Conservation (phyloP, 2,888 invertebrate species). For the Coleophora deauratella region DNA sequence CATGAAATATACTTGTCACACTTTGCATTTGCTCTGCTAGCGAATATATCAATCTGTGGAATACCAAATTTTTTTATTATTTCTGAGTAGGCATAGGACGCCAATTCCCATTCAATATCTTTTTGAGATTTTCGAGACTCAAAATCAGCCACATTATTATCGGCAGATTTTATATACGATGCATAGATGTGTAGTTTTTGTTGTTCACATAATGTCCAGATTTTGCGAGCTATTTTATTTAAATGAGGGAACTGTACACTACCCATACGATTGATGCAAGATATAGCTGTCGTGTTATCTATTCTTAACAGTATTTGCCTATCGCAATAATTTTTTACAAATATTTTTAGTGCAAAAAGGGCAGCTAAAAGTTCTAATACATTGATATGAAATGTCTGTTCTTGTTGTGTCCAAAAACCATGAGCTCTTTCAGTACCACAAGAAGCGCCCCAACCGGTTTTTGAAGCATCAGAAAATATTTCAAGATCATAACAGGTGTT, state of each 20-base stretch:
- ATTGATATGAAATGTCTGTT: slow-evolving; percentile 11
- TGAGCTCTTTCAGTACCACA: slow-evolving; percentile 8
- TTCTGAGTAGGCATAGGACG: slow-evolving; percentile 1
- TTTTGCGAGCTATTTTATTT: slow-evolving; percentile 9
- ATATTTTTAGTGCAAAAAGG: slow-evolving; percentile 11
- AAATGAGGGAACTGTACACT: slow-evolving; percentile 14
- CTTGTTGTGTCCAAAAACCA: slow-evolving; percentile 10
- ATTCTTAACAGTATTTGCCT: slow-evolving; percentile 9
- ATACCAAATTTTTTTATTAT: slow-evolving; percentile 5
- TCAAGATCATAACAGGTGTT: slow-evolving; percentile 4
- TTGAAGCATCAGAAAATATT: slow-evolving; percentile 13
- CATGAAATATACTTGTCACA: slow-evolving; percentile 15
- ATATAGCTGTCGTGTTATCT: slow-evolving; percentile 16
- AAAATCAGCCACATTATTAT: slow-evolving; percentile 17
- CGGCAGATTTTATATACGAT: slow-evolving; percentile 15
- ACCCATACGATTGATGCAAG: slow-evolving; percentile 14
- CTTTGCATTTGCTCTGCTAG: slow-evolving; percentile 13
- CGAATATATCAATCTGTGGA: slow-evolving; percentile 16
- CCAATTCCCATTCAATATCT: slow-evolving; percentile 14
- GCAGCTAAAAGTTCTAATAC: slow-evolving; percentile 12
- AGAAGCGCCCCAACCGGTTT: slow-evolving; percentile 13
- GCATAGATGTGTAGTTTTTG: slow-evolving; percentile 15
- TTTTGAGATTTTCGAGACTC: slow-evolving; percentile 10
- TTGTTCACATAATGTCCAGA: slow-evolving; percentile 20
- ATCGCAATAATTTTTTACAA: slow-evolving; percentile 6